Evolutionary conservation across 2,797 vertebrate genomes (phyloP), one percentile per base, ranked within the genome.

Genomic region (Coracias cyanogaster): DNA sequence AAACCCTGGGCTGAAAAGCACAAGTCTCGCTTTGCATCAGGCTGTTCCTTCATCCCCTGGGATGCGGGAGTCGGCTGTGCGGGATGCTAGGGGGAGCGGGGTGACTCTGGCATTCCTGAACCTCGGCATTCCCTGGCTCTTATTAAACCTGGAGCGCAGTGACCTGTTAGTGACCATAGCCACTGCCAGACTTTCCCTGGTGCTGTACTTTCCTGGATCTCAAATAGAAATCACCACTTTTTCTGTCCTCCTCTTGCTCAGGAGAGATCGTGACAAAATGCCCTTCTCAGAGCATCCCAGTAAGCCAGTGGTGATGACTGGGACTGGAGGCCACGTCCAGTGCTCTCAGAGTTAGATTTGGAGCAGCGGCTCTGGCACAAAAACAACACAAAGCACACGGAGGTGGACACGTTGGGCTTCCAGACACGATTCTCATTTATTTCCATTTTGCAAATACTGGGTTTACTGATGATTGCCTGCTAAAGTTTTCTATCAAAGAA

Each of bases 391-490:
- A 35, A 78, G 66, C 58, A 15, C 2, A 0, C 1, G 2, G 77
- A 58, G 77, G 60, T 54, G 65, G 86, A 39, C 1, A 6, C 1
- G 4, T 62, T 82, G 76, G 55, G n/a, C 79, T 93, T 49, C 78
- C 79, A 61, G 82, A 51, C 84, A 87, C 35, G 3, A 41, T 57
- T 74, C 80, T 90, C 86, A 57, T 94, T 95, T 78, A 81, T 90
- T 96, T 93, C 91, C 84, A 46, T 85, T 90, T 90, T 95, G 81
- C 81, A 89, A 76, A 91, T 76, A 26, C 57, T 45, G 81, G 54
- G 49, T 82, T 91, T 69, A 4, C 65, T 57, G 66, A 39, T 92
- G 86, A 37, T 71, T 90, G 86, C 76, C 89, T 92, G 76, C 73
- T 64, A 31, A 65, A 82, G 83, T 90, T 95, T 86, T 82, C 77